phyloP scores from a whole-genome alignment of 2,888 invertebrate species.

The Odontocerum albicorne region DNA sequence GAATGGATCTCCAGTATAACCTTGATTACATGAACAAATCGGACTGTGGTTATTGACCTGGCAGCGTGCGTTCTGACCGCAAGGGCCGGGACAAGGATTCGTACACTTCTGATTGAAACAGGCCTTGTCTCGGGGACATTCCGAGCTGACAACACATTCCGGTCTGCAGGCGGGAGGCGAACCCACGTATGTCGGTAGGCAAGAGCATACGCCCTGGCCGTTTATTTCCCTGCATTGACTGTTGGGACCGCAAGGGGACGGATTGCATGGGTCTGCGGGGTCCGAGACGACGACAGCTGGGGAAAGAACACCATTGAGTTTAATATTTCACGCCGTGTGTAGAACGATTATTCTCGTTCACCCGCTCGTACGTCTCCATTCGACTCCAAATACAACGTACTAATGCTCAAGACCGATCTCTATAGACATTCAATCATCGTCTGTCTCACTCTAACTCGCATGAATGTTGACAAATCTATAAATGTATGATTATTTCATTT shows the following conservation, averaged over 20 bases:
- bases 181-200: constrained; percentile 65
- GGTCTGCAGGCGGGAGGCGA: constrained; percentile 72
- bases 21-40: constrained; percentile 65
- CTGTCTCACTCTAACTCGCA: too few species aligned
- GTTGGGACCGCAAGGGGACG: constrained; percentile 82
- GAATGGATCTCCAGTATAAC: constrained; percentile 68
- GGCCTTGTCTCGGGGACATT: constrained; percentile 68
- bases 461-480: too few species aligned
- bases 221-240: constrained; percentile 75
- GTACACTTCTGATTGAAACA: constrained; percentile 69
- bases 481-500: too few species aligned
- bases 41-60: constrained; percentile 72
- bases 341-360: too few species aligned
- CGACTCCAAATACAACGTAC: too few species aligned
- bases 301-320: too few species aligned
- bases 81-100: constrained; percentile 72
- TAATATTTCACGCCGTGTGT: too few species aligned
- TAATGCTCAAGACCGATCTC: too few species aligned
- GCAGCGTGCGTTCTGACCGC: constrained; percentile 73
- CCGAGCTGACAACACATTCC: constrained; percentile 71
- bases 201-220: constrained; percentile 71
- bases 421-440: too few species aligned
- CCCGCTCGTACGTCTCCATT: too few species aligned
- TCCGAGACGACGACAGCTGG: constrained; percentile 16
- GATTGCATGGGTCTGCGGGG: constrained; percentile 64